A percentile compares a stretch with the other conserved stretches of the same genome.
phyloP scores from a whole-genome alignment of 2,113 vertebrate genomes.

The Pitta sordida region DNA sequence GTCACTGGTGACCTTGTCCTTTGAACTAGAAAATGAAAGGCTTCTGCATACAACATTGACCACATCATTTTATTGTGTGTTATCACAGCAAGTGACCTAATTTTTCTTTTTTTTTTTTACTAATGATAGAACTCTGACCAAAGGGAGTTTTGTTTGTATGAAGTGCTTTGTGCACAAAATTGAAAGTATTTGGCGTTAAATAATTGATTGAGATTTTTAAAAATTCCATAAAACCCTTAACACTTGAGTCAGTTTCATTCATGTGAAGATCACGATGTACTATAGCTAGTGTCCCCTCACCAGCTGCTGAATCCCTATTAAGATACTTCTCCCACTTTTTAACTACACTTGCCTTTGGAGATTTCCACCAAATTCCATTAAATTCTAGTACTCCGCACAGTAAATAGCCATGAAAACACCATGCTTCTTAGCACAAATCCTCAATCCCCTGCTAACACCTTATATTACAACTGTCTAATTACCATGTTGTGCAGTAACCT shows the following conservation, averaged over 20 bases:
- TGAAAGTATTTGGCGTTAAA: background rate
- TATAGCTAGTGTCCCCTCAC: background rate
- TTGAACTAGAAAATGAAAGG: background rate
- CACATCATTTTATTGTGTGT: background rate
- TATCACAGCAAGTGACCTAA: background rate
- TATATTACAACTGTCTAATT: conserved; percentile 73
- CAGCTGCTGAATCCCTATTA: background rate
- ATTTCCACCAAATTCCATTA: conserved; percentile 64
- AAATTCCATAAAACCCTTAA: background rate
- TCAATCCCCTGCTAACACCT: conserved; percentile 68
- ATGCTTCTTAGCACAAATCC: conserved; percentile 71
- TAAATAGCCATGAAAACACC: conserved; percentile 72
- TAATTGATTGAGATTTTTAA: background rate
- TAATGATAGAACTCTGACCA: background rate
- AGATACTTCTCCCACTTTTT: background rate
- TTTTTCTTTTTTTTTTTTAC: background rate
- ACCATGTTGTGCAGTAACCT: conserved; percentile 69
- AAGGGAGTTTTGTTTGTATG: background rate
- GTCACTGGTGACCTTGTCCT: background rate
- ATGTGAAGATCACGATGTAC: background rate
- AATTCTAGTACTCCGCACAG: conserved; percentile 50
- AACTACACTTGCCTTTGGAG: conserved; percentile 22
- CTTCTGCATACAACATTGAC: background rate
- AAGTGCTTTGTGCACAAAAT: background rate
- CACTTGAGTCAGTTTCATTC: background rate